phyloP scores from a whole-genome alignment of 2,797 vertebrate genomes.

The Aldrovandia affinis region DNA sequence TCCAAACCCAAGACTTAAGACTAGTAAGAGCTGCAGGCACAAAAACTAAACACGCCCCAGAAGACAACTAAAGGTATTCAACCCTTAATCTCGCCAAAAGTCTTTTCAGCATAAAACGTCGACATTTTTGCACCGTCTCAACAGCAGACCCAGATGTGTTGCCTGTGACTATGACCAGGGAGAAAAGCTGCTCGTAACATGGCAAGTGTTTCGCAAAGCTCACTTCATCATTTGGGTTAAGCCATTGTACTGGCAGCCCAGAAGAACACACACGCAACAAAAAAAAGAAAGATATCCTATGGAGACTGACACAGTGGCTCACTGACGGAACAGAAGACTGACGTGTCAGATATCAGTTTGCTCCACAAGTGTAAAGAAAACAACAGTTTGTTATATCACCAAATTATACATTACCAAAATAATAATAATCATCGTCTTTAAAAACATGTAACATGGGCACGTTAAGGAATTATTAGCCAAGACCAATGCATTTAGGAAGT shows the following conservation, averaged over 20 bases:
- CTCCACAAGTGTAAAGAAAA: constrained; percentile 33
- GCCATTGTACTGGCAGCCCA: constrained; percentile 5
- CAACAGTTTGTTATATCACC: constrained; percentile 33
- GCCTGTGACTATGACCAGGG: background rate
- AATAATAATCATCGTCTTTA: constrained; percentile 1
- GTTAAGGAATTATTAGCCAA: constrained; percentile 13
- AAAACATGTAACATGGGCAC: constrained; percentile 22
- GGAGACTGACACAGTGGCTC: constrained; percentile 19
- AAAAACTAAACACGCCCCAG: background rate
- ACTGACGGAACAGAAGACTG: constrained; percentile 8
- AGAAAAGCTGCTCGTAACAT: constrained; percentile 8
- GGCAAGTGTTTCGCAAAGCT: background rate
- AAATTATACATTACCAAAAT: constrained; percentile 26
- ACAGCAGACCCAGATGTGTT: constrained; percentile 23
- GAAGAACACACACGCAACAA: background rate
- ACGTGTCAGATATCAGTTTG: constrained; percentile 23
- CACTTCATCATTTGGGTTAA: constrained; percentile 10
- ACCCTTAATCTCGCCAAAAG: background rate
- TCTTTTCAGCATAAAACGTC: background rate
- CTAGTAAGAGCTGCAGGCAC: background rate
- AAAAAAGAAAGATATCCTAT: background rate
- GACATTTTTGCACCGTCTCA: background rate
- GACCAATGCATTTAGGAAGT: constrained; percentile 15
- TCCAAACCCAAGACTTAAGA: background rate
- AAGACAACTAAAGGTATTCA: background rate